Percentiles rank a stretch among this genome's conserved stretches.
These are phyloP conservation scores for Maniola hyperantus DNA, from an alignment of 2,888 invertebrate genomes.

Conservation along the genomic window DNA sequence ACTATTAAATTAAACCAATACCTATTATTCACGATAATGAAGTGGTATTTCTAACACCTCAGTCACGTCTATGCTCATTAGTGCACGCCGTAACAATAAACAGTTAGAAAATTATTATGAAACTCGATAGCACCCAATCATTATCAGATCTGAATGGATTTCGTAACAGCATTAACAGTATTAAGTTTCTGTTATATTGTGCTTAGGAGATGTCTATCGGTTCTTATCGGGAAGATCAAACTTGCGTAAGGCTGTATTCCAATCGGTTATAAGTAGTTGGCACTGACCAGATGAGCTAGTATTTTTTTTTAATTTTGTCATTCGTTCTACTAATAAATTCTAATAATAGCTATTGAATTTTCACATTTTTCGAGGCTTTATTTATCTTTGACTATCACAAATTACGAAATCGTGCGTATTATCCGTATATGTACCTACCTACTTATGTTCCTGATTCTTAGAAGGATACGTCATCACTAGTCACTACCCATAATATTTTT, in stretches of 20 bases:
- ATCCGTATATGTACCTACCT: too few species aligned
- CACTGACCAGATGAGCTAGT: not conserved
- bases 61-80: constrained; percentile 23
- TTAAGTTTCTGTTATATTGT: constrained; percentile 29
- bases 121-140: constrained; percentile 16
- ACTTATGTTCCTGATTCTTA: too few species aligned
- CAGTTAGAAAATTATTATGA: constrained; percentile 22
- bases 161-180: constrained; percentile 23
- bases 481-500: too few species aligned
- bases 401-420: too few species aligned
- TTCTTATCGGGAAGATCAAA: constrained; percentile 29
- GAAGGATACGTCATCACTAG: too few species aligned
- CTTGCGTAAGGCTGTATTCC: constrained; percentile 3
- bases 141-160: constrained; percentile 25
- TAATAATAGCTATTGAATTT: too few species aligned
- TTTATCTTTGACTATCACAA: too few species aligned
- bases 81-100: constrained; percentile 10
- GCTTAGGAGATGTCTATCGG: constrained; percentile 36
- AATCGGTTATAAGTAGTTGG: not conserved
- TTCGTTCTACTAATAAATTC: too few species aligned
- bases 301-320: not conserved
- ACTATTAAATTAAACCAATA: not conserved
- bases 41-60: constrained; percentile 9
- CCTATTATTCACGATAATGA: constrained; percentile 1
- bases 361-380: too few species aligned